Evolutionary conservation across 2,797 vertebrate species (phyloP).

Genomic region (Discoglossus pictus): DNA sequence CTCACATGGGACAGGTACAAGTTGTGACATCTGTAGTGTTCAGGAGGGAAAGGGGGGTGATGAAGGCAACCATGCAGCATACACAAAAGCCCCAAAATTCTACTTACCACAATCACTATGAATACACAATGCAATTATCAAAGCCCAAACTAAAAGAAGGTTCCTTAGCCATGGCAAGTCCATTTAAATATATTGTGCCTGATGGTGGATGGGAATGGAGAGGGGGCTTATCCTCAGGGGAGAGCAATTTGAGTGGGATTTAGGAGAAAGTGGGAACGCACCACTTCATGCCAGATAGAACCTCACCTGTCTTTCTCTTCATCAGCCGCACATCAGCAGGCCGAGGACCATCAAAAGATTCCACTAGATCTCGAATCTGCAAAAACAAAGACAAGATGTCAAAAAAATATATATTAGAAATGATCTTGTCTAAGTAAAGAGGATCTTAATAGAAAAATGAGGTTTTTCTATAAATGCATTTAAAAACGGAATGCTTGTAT

Average conservation of each 20-base stretch:
- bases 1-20: neutral
- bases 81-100: conserved; percentile 63
- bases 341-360: conserved; percentile 94
- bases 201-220: conserved; percentile 56
- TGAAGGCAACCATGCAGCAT: conserved; percentile 73
- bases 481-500: no score
- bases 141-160: conserved; percentile 45
- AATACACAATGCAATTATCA: conserved; percentile 61
- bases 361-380: conserved; percentile 91
- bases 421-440: no score
- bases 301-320: conserved; percentile 99
- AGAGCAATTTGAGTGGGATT: conserved; percentile 62
- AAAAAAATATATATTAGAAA: no score
- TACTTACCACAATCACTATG: conserved; percentile 74
- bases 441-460: no score
- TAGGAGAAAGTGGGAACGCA: conserved; percentile 63
- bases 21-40: neutral
- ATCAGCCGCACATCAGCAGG: conserved; percentile 97
- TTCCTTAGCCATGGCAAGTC: conserved; percentile 94
- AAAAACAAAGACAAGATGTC: no score
- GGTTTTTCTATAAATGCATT: no score
- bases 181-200: conserved; percentile 54
- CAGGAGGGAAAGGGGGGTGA: conserved; percentile 3
- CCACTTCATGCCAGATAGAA: conserved; percentile 64
- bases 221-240: conserved; percentile 67